These are phyloP conservation scores for Copidosoma aretas DNA, from an alignment of 2,888 invertebrate genomes.

Conservation along the genomic window DNA sequence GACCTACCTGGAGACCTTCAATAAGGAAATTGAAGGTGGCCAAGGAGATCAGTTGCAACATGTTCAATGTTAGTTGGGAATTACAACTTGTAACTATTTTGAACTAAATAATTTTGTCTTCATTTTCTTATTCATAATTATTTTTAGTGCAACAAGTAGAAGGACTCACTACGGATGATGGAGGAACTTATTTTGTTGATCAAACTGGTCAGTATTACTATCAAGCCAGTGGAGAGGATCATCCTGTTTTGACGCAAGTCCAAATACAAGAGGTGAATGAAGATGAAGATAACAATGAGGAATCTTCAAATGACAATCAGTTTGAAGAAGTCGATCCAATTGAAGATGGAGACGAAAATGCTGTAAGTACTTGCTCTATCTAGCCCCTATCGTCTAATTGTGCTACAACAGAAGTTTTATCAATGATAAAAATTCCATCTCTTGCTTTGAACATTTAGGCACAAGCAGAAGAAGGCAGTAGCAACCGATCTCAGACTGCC, in stretches of 20 bases:
- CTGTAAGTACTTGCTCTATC: neutral
- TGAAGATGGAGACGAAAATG: slow-evolving; percentile 58
- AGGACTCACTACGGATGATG: slow-evolving; percentile 64
- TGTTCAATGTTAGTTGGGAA: slow-evolving; percentile 57
- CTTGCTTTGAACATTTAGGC: slow-evolving; percentile 13
- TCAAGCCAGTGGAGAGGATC: slow-evolving; percentile 72
- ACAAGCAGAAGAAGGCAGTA: slow-evolving; percentile 21
- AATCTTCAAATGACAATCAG: slow-evolving; percentile 54
- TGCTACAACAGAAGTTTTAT: neutral
- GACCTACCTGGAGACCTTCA: slow-evolving; percentile 81
- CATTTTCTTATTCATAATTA: slow-evolving; percentile 2
- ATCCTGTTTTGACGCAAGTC: slow-evolving; percentile 71
- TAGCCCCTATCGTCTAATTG: neutral
- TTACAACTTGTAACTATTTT: neutral
- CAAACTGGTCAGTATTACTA: slow-evolving; percentile 84
- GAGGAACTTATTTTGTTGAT: slow-evolving; percentile 81
- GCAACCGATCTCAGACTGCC: slow-evolving; percentile 64
- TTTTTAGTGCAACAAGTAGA: slow-evolving; percentile 60
- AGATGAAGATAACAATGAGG: slow-evolving; percentile 58
- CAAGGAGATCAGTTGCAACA: slow-evolving; percentile 62
- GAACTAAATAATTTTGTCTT: neutral
- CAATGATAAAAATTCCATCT: neutral
- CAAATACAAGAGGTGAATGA: slow-evolving; percentile 63
- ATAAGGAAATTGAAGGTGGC: slow-evolving; percentile 77
- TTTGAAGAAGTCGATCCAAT: slow-evolving; percentile 63